These are phyloP conservation scores for Dendrocincla tyrannina DNA, from an alignment of 2,797 vertebrate genomes.

Conservation along the genomic window DNA sequence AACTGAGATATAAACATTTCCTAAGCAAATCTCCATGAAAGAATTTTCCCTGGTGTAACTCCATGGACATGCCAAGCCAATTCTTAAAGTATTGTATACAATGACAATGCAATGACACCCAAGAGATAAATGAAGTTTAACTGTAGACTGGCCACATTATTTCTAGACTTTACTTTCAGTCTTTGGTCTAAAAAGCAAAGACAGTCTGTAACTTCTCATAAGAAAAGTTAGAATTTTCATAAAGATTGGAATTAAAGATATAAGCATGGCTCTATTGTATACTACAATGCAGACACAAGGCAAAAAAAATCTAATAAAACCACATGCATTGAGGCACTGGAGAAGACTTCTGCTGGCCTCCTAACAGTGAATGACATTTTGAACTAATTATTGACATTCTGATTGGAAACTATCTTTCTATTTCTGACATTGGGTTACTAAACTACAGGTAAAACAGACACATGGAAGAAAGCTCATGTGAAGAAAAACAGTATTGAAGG, in stretches of 20 bases:
- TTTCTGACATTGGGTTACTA: background rate
- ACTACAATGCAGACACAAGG: background rate
- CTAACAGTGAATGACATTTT: background rate
- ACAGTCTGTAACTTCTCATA: background rate
- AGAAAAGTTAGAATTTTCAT: background rate
- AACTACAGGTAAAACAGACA: background rate
- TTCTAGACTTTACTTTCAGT: background rate
- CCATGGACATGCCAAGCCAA: background rate
- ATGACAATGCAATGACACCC: background rate
- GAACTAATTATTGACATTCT: background rate
- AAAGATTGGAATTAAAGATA: background rate
- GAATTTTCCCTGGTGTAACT: background rate
- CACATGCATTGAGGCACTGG: background rate
- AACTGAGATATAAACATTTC: constrained; percentile 6
- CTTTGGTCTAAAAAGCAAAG: background rate
- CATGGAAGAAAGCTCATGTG: background rate
- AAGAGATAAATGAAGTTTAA: constrained; percentile 7
- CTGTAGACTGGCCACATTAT: background rate
- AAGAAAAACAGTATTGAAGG: background rate
- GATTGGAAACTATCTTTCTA: background rate
- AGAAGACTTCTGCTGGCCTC: background rate
- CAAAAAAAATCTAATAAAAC: background rate
- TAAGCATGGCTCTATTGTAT: background rate
- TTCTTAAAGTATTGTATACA: background rate
- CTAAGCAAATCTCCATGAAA: background rate